Percentiles rank a stretch among this genome's conserved stretches.
Evolutionary conservation across 2,113 vertebrate genomes (phyloP).

Genomic region (Chaetodon auriga): DNA sequence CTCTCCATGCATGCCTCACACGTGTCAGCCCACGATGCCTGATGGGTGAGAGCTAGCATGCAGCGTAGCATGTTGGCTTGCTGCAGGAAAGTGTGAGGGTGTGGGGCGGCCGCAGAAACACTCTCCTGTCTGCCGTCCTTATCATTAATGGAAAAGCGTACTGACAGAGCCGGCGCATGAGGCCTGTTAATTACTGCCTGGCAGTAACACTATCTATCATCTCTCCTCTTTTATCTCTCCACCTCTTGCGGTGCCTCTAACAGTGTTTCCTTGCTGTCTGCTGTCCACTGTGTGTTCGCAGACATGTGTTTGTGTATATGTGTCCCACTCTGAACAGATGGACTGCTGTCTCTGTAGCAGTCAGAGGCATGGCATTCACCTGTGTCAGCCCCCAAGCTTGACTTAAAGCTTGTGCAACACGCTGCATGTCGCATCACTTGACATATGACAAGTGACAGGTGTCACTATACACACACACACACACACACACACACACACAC

Average conservation of each 20-base stretch:
- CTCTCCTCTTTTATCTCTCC: constrained; percentile 52
- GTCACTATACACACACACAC: constrained; percentile 12
- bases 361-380: constrained; percentile 61
- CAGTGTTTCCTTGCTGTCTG: constrained; percentile 43
- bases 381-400: constrained; percentile 52
- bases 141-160: constrained; percentile 52
- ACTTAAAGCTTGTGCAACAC: constrained; percentile 46
- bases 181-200: constrained; percentile 64
- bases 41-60: constrained; percentile 47
- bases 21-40: constrained; percentile 42
- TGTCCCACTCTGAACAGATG: constrained; percentile 65
- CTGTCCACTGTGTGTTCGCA: constrained; percentile 33
- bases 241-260: constrained; percentile 40
- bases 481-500: background rate
- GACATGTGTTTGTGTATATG: constrained; percentile 12
- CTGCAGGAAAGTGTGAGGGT: constrained; percentile 35
- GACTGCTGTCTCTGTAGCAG: constrained; percentile 60
- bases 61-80: constrained; percentile 43
- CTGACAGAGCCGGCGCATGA: constrained; percentile 59
- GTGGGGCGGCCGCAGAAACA: constrained; percentile 21
- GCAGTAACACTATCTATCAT: constrained; percentile 50
- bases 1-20: constrained; percentile 23
- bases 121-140: constrained; percentile 33
- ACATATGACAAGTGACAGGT: constrained; percentile 70
- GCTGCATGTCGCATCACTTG: constrained; percentile 52